phyloP scores from a whole-genome alignment of 2,113 vertebrate genomes.

The Catagonus wagneri region DNA sequence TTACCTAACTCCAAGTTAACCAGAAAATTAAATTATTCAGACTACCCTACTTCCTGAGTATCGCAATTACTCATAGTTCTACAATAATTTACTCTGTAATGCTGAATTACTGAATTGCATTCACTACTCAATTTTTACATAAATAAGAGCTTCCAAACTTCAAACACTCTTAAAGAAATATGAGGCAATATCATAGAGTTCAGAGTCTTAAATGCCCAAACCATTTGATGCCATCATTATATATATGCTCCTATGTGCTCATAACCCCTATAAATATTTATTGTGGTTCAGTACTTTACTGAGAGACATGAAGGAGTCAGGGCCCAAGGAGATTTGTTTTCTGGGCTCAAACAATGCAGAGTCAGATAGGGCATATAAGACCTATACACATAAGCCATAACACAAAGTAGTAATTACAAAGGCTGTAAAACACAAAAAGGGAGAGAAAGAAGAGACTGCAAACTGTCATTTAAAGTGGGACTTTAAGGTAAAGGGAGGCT shows the following conservation, averaged over 20 bases:
- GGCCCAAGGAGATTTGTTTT: conserved; percentile 13
- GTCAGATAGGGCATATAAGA: background rate
- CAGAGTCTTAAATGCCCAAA: background rate
- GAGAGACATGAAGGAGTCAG: background rate
- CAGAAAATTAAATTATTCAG: conserved; percentile 67
- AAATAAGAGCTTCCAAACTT: conserved; percentile 35
- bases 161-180: conserved; percentile 40
- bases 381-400: conserved; percentile 16
- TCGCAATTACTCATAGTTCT: conserved; percentile 40
- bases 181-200: background rate
- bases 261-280: background rate
- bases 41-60: background rate
- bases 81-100: conserved; percentile 16
- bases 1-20: conserved; percentile 46
- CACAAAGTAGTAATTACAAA: conserved; percentile 22
- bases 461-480: background rate
- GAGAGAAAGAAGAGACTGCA: background rate
- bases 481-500: background rate
- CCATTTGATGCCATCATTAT: background rate
- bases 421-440: background rate
- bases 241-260: background rate
- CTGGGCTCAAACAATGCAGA: background rate
- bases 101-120: conserved; percentile 12
- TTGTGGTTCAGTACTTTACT: background rate
- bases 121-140: background rate